Conservation (phyloP, 2,113 vertebrate species). For the Rhinichthys klamathensis region DNA sequence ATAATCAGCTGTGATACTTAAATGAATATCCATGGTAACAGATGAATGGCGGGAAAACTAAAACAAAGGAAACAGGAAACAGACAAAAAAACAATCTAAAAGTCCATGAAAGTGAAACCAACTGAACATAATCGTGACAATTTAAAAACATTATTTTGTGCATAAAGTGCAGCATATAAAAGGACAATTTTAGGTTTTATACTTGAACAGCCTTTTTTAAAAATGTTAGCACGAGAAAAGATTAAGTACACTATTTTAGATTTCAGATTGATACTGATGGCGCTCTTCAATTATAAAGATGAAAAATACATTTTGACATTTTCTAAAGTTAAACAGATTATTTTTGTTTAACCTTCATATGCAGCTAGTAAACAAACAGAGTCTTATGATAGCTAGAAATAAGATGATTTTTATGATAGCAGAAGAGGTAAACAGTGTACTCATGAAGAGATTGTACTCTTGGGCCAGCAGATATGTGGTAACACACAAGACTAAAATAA, state of each 20-base stretch:
- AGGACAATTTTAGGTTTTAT: too few relatives aligned
- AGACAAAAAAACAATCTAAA: too few relatives aligned
- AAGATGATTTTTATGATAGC: background rate
- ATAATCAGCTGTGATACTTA: too few relatives aligned
- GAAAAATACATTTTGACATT: background rate
- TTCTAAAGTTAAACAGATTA: background rate
- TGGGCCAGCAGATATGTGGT: constrained; percentile 33
- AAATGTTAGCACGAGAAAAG: too few relatives aligned
- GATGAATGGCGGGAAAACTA: too few relatives aligned
- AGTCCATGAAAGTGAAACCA: too few relatives aligned
- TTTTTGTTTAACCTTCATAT: background rate
- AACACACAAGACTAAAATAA: constrained; percentile 45
- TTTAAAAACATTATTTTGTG: background rate
- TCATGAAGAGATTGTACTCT: background rate
- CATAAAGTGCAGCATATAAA: background rate
- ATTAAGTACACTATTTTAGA: background rate
- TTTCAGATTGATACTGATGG: background rate
- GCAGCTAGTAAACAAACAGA: background rate
- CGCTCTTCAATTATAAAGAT: background rate
- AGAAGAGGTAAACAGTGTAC: constrained; percentile 19
- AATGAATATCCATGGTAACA: too few relatives aligned
- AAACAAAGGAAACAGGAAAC: too few relatives aligned
- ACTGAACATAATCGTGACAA: too few relatives aligned
- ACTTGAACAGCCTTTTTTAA: too few relatives aligned
- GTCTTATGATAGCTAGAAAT: constrained; percentile 17